A percentile compares a stretch with the other conserved stretches of the same genome.
These are phyloP conservation scores for Myopa testacea DNA, from an alignment of 2,888 invertebrate genomes.

Conservation along the genomic window DNA sequence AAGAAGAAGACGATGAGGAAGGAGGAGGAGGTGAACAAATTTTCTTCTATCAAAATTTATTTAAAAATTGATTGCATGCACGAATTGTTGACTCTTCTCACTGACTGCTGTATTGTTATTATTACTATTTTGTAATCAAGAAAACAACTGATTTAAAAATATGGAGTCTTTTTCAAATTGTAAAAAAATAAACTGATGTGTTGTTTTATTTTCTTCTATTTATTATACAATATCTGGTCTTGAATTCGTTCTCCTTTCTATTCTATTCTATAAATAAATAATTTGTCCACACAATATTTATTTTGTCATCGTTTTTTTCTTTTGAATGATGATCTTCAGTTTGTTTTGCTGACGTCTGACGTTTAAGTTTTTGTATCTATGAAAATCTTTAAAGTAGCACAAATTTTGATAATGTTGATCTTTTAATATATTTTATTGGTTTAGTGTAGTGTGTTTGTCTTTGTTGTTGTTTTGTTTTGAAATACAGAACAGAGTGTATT, in stretches of 20 bases:
- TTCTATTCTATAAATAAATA: not conserved
- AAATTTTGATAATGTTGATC: not conserved
- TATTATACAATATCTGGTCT: not conserved
- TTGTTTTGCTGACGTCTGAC: not conserved
- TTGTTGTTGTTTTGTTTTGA: not conserved
- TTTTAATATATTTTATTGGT: not conserved
- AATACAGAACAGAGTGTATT: not conserved
- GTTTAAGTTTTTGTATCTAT: not conserved
- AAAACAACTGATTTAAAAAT: too few species aligned
- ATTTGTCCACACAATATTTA: not conserved
- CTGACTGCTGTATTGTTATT: not conserved
- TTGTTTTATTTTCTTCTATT: constrained; percentile 2
- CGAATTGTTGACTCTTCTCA: not conserved
- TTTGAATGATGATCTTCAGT: not conserved
- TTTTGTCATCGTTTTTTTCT: not conserved
- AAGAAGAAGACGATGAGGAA: not conserved
- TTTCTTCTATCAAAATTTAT: constrained; percentile 12
- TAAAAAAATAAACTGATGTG: not conserved
- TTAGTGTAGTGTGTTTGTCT: not conserved
- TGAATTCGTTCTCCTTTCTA: not conserved
- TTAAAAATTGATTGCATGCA: constrained; percentile 15
- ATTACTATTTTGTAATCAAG: not conserved
- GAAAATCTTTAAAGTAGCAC: not conserved
- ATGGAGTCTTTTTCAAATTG: not conserved
- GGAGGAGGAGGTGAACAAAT: constrained; percentile 34